Conservation (phyloP, 2,888 invertebrate species). For the Clostera curtula region DNA sequence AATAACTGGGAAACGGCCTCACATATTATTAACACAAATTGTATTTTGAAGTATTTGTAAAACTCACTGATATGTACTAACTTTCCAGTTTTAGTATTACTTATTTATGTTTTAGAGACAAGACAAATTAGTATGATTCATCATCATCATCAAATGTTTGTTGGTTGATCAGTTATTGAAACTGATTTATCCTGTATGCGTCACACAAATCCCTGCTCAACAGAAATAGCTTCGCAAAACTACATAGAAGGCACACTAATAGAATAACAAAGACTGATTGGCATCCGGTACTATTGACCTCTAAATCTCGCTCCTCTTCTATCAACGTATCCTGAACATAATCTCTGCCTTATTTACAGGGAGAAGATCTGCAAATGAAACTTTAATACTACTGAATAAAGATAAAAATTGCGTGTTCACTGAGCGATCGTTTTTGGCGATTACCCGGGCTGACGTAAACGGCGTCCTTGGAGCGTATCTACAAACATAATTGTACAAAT, state of each 20-base stretch:
- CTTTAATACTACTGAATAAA: slow-evolving; percentile 29
- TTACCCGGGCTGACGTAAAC: slow-evolving; percentile 56
- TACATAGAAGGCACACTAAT: slow-evolving; percentile 1
- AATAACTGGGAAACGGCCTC: too few species aligned
- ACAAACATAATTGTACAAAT: slow-evolving; percentile 66
- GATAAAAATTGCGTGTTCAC: slow-evolving; percentile 27
- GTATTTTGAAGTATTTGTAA: too few species aligned
- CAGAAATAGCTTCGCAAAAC: not conserved
- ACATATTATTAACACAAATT: too few species aligned
- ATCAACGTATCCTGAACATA: slow-evolving; percentile 13
- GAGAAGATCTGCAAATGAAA: slow-evolving; percentile 14
- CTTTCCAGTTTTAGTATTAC: too few species aligned
- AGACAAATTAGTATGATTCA: too few species aligned
- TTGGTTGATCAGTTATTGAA: too few species aligned
- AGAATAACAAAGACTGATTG: slow-evolving; percentile 12
- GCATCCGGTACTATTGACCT: slow-evolving; percentile 36
- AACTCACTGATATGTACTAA: too few species aligned
- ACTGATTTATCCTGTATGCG: too few species aligned
- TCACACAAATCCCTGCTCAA: too few species aligned
- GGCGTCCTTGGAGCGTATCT: slow-evolving; percentile 60
- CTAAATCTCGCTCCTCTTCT: slow-evolving; percentile 17
- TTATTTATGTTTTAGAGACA: too few species aligned
- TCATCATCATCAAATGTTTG: too few species aligned
- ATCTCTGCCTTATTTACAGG: slow-evolving; percentile 9
- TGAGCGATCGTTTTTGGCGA: slow-evolving; percentile 30